Base-by-base conservation (phyloP, 2,888 invertebrate genomes). In the Shargacucullia verbasci region DNA sequence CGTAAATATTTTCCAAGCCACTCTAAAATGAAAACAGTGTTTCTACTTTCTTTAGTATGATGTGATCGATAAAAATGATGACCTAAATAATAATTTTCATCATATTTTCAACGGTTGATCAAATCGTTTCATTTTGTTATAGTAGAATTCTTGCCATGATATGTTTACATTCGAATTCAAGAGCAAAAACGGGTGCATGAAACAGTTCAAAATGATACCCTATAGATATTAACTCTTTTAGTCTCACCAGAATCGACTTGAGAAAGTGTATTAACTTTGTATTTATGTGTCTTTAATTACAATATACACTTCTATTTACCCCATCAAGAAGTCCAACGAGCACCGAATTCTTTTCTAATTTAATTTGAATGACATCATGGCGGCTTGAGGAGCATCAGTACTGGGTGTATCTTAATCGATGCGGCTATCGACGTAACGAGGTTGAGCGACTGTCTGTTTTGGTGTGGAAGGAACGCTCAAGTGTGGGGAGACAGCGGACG, bases 371-470 rank as follows among this genome's bases (percentile, higher is more conserved):
- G 69, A 55, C 57, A 61, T 48, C 13, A 63, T 46, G 39, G 49
- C 49, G 48, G 47, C 14, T 9, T 29, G 29, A 9, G 80, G 73
- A 63, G 79, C 82, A 76, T 78, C 78, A 77, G 73, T 80, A 12
- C 58, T 54, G 70, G 59, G 70, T 62, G 70, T 86, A 85, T 88
- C 84, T 87, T 85, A 87, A 87, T 87, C 81, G 84, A 57, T 77
- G 74, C 80, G 64, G 85, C 86, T 86, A 89, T 83, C 83, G 86
- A 85, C 84, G 82, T 76, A 79, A 76, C 64, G 82, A 71, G 66
- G 46, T n/a, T 65, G 52, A 66, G 49, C 60, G 55, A 55, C 46
- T 47, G 31, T 44, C 61, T 39, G 59, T 58, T 60, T 57, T 49
- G 57, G 45, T 41, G 56, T 50, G 39, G 13, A 29, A 14, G n/a